Base-by-base conservation (phyloP, 1,140 invertebrate species). In the Eueides isabella region DNA sequence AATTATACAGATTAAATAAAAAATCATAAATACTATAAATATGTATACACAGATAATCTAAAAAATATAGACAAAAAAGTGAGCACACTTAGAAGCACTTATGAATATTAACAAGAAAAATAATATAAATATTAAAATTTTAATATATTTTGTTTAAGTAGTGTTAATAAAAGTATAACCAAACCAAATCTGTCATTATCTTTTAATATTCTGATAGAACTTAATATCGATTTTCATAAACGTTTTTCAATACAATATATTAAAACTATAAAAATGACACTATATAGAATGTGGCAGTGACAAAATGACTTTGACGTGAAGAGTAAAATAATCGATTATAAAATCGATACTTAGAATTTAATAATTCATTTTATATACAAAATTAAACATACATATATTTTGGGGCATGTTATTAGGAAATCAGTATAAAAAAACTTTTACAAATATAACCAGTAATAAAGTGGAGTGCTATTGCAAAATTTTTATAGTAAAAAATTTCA, bases 211-310 rank as follows among this genome's bases (percentile, higher is more conserved):
- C 16, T 38, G 35, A 16, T 14, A 38, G 35, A 38, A 55, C 0
- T 11, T 26, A 26, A 55, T 1, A 23, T 55, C 7, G 48, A 23
- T 26, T 26, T 55, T 23, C 2, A 55, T 55, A 11, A 12, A 26
- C 26, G n/a, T 44, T 19, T 44, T 16, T 44, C 2, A 44, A 19
- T n/a, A 19, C 2, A 44, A 19, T n/a, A 19, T 48, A 9, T 48
- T n/a, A 23, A 23, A 55, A 55, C 9, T 55, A 55, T 55, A 26
- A 26, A 55, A 55, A 55, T 55, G 19, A 55, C 9, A 26, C 26
- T 55, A 55, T 23, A 26, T 26, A 69, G 33, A 61, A 69, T 69
- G n/a, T n/a, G 67, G 67, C 67, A 69, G 67, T 69, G 67, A 69
- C 28, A 31, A 23, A 28, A 26, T 12, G 61, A 69, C 19, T 55